Evolutionary conservation across 1,140 invertebrate genomes (phyloP).

Genomic region (Contarinia nasturtii): DNA sequence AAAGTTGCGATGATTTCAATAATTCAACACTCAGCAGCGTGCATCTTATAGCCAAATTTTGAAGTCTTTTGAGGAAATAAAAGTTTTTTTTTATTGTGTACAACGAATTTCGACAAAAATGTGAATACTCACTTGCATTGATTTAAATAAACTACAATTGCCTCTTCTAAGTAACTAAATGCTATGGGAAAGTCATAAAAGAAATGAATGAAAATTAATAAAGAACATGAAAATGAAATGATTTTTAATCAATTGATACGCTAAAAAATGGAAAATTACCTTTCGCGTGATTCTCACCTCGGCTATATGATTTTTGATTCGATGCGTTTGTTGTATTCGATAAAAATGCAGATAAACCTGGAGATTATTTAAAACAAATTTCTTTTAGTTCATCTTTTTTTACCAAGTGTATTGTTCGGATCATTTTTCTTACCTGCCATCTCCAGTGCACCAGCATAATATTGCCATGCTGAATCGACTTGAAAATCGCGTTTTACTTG

Average conservation of each 20-base stretch:
- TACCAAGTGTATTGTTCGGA: no score
- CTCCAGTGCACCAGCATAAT: constrained; percentile 87
- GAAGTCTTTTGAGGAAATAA: constrained; percentile 37
- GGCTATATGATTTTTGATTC: constrained; percentile 47
- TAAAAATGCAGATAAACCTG: constrained; percentile 81
- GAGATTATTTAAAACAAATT: no score
- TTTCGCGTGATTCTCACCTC: no score
- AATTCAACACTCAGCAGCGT: constrained; percentile 77
- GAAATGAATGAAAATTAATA: no score
- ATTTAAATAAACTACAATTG: constrained; percentile 74
- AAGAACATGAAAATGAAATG: no score
- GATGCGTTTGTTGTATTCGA: constrained; percentile 56
- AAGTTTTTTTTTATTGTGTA: not conserved
- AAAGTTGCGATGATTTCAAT: constrained; percentile 51
- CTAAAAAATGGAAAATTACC: no score
- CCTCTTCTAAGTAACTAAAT: constrained; percentile 83
- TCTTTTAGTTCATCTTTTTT: no score
- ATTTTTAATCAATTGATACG: no score
- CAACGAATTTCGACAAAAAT: not conserved
- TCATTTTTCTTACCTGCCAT: no score
- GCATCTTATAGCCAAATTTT: constrained; percentile 76
- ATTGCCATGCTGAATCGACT: constrained; percentile 89
- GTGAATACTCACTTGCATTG: constrained; percentile 50
- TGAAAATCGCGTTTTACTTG: constrained; percentile 91
- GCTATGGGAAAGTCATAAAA: no score